Base-by-base conservation (phyloP, 1,140 invertebrate species). In the Anthonomus grandis region DNA sequence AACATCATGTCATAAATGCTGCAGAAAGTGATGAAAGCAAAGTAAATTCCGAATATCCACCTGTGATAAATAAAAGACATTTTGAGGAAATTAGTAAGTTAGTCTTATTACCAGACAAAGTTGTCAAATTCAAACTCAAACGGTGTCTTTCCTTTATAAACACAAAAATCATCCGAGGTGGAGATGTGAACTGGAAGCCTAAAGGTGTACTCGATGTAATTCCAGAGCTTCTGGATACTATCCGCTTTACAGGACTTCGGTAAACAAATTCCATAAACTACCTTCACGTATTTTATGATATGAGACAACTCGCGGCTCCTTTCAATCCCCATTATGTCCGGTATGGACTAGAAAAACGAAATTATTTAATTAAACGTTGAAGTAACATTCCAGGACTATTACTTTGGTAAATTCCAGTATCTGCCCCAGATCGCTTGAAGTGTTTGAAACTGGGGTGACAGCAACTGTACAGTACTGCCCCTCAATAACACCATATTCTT, bases 381-480 rank as follows among this genome's bases (percentile, higher is more conserved):
- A 31, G 21, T 12, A n/a, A n/a, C n/a, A n/a, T n/a, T n/a, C n/a
- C n/a, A n/a, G n/a, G n/a, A n/a, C n/a, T n/a, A n/a, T 52, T 23
- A 63, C 60, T 1, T 9, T 31, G 9, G 45, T 9, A 13, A 54
- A 34, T 27, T 60, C 34, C 3, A 52, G 17, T 17, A 57, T 21
- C 9, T 25, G 27, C 13, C 31, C 45, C 18, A 49, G 34, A 38
- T 58, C 38, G 2, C 13, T 27, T 4, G 42, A 22, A n/a, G 41
- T 18, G 45, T 50, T 36, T 36, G 48, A 41, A 15, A 36, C 57
- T 4, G 57, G 52, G n/a, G 19, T 41, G n/a, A 66, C 2, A 17
- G 52, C n/a, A 9, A 60, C 57, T 8, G 53, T 63, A 48, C 66
- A 68, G 24, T 68, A 68, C 44, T 66, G 59, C 9, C 66, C 66